These are phyloP conservation scores for Podabrus alpinus DNA, from an alignment of 2,888 invertebrate genomes.

Conservation along the genomic window DNA sequence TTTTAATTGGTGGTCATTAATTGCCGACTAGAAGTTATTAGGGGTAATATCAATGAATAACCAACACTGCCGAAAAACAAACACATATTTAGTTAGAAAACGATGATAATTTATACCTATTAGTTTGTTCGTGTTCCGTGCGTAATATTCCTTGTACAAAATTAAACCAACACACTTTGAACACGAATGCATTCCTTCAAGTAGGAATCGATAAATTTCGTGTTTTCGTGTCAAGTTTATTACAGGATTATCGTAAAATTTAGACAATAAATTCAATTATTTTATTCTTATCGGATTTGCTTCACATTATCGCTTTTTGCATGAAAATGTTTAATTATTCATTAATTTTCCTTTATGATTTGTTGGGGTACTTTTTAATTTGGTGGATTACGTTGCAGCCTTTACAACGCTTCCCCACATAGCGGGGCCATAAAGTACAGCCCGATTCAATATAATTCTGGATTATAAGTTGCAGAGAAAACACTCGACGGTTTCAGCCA, in stretches of 20 bases:
- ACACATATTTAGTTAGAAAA: constrained; percentile 17
- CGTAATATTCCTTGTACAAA: constrained; percentile 28
- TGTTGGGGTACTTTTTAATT: neutral
- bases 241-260: neutral
- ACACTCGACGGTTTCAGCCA: neutral
- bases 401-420: neutral
- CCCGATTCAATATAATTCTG: neutral
- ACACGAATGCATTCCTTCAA: constrained; percentile 23
- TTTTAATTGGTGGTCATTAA: constrained; percentile 2
- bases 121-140: constrained; percentile 26
- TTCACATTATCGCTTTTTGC: neutral
- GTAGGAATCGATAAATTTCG: constrained; percentile 23
- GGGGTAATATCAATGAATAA: constrained; percentile 4
- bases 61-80: constrained; percentile 7
- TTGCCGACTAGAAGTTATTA: neutral
- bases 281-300: neutral
- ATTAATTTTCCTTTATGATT: neutral
- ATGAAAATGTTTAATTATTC: neutral
- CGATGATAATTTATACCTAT: constrained; percentile 21
- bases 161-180: constrained; percentile 26
- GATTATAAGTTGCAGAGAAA: neutral
- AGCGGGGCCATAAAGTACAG: neutral
- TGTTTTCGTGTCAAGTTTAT: constrained; percentile 8
- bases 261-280: neutral
- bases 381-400: neutral